phyloP scores from a whole-genome alignment of 2,888 invertebrate species.

The Celastrina argiolus region DNA sequence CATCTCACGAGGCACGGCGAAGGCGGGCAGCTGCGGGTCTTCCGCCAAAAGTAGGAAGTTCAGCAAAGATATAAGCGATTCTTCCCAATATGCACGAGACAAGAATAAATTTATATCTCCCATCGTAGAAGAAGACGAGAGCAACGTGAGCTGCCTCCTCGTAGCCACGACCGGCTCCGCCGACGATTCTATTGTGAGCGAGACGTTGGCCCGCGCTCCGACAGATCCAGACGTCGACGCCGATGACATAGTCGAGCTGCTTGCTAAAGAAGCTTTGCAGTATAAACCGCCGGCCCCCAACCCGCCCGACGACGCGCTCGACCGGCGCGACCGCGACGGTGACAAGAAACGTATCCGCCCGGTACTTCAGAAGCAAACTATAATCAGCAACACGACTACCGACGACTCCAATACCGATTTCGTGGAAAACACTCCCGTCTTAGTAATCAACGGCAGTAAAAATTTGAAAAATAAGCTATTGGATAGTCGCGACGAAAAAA shows the following conservation, averaged over 20 bases:
- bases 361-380: constrained; percentile 7
- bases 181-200: constrained; percentile 50
- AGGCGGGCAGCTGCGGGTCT: constrained; percentile 36
- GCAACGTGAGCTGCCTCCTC: constrained; percentile 44
- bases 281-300: constrained; percentile 10
- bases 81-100: constrained; percentile 22
- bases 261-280: constrained; percentile 52
- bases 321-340: neutral
- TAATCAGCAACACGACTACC: constrained; percentile 42
- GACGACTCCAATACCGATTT: constrained; percentile 56
- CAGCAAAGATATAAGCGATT: constrained; percentile 25
- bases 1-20: neutral
- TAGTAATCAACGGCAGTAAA: constrained; percentile 40
- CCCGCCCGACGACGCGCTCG: neutral
- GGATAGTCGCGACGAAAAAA: neutral
- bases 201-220: constrained; percentile 47
- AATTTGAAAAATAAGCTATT: constrained; percentile 27
- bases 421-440: constrained; percentile 45
- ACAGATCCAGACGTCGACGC: constrained; percentile 43
- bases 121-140: constrained; percentile 39
- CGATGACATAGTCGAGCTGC: constrained; percentile 49
- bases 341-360: neutral
- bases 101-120: constrained; percentile 37
- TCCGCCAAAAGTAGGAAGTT: constrained; percentile 33
- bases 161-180: constrained; percentile 48